phyloP scores from a whole-genome alignment of 2,888 invertebrate species.

The Melolontha melolontha region DNA sequence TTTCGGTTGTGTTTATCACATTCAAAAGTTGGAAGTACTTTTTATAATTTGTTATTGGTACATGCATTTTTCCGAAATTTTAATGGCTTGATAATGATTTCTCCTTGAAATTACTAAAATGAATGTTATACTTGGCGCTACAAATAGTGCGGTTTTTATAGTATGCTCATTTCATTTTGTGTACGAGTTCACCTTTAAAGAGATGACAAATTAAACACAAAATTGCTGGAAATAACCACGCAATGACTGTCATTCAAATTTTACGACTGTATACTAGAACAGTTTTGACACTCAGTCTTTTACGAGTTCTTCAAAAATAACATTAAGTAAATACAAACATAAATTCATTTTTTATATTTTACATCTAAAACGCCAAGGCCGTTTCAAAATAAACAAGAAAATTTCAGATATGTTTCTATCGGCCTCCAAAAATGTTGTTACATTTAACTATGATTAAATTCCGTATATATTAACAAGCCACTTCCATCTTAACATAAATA shows the following conservation, averaged over 20 bases:
- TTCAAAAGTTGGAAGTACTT: too few relatives aligned
- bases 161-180: not conserved
- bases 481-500: too few relatives aligned
- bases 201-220: conserved; percentile 17
- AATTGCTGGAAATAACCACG: conserved; percentile 21
- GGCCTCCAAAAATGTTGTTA: too few relatives aligned
- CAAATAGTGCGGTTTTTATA: too few relatives aligned
- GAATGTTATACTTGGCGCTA: too few relatives aligned
- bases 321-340: conserved; percentile 24
- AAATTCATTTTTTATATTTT: conserved; percentile 20
- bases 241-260: conserved; percentile 28
- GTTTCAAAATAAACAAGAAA: too few relatives aligned
- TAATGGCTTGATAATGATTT: not conserved
- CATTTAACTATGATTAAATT: too few relatives aligned
- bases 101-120: not conserved
- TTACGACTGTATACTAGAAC: conserved; percentile 25
- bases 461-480: too few relatives aligned
- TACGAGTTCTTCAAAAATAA: conserved; percentile 27
- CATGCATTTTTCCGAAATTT: not conserved
- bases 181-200: not conserved
- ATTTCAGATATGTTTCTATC: too few relatives aligned
- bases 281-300: conserved; percentile 29
- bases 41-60: too few relatives aligned
- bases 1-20: too few relatives aligned
- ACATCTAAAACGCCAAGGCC: conserved; percentile 1